These are phyloP conservation scores for Laticauda laticaudata DNA, from an alignment of 2,113 vertebrate genomes.

Conservation along the genomic window DNA sequence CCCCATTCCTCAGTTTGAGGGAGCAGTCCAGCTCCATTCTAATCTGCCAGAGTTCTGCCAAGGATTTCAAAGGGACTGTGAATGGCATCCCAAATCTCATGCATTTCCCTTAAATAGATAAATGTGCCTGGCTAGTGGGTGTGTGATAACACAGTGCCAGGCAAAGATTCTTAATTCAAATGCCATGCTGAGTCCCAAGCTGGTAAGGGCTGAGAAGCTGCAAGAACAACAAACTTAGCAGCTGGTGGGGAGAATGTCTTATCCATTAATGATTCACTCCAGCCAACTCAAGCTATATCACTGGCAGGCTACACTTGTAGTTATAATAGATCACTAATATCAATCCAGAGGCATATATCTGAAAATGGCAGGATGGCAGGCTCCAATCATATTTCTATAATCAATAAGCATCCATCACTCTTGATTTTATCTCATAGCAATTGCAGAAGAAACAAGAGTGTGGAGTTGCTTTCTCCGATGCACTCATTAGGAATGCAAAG, in stretches of 20 bases:
- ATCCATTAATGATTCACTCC: constrained; percentile 1
- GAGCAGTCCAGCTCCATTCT: not conserved
- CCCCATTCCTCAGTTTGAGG: not conserved
- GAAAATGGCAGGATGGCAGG: constrained; percentile 32
- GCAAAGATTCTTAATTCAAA: not conserved
- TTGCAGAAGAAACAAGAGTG: constrained; percentile 58
- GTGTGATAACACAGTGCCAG: not conserved
- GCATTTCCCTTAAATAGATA: constrained; percentile 19
- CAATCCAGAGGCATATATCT: constrained; percentile 18
- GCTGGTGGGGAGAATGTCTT: constrained; percentile 37
- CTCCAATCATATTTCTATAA: constrained; percentile 62
- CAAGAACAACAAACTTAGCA: constrained; percentile 1
- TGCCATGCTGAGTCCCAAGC: not conserved
- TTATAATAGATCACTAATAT: constrained; percentile 19
- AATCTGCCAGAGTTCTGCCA: not conserved
- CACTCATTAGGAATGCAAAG: constrained; percentile 81
- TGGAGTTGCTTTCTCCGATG: constrained; percentile 68
- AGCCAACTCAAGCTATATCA: constrained; percentile 23
- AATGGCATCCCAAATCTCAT: constrained; percentile 3
- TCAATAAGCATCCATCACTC: constrained; percentile 63
- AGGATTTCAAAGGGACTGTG: constrained; percentile 1
- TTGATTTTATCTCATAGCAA: constrained; percentile 59
- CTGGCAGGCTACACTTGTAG: not conserved
- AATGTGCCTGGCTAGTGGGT: constrained; percentile 13
- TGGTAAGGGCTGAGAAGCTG: constrained; percentile 19